Base-by-base conservation (phyloP, 2,888 invertebrate species). In the Asteroscopus sphinx region DNA sequence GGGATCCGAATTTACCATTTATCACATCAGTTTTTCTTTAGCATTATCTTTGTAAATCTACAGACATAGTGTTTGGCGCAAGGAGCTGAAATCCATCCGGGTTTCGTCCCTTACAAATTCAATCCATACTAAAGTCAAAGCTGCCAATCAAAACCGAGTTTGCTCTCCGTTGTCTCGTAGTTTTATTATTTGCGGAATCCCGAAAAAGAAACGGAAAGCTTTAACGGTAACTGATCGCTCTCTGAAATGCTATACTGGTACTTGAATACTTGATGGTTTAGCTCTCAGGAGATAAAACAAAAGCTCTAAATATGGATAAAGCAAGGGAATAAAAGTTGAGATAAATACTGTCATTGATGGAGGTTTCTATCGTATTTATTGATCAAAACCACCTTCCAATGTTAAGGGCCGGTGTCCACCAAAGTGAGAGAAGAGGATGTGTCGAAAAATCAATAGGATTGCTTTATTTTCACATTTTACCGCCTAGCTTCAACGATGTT, bases 1-100 rank as follows among this genome's bases (percentile, higher is more conserved):
- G 62, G 68, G 57, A 55, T 58, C 62, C 69, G 58, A 75, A 76
- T 73, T 64, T 54, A 64, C 70, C 76, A 78, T 81, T 81, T 81
- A 78, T 83, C 77, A 77, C 74, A 44, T 48, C 33, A 39, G 48
- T 30, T 13, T 45, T 37, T 54, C 26, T 42, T 39, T 36, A 17
- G 28, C 6, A 35, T 52, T 44, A 42, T 69, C 46, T 62, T 49
- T 33, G 35, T 44, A 26, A 32, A 48, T 37, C 1, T 44, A 35
- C 28, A 40, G 40, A 16, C 16, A 45, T n/a, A 7, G 28, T 62
- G 40, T 46, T 73, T 44, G 30, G 49, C 41, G 12, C 46, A 25
- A 35, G 32, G 16, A 40, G 44, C 41, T 57, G 49, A 69, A 69
- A 69, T 51, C 33, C 25, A 51, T 44, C 49, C 42, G 42, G 11